Percentiles rank a stretch among this genome's conserved stretches.
phyloP scores from a whole-genome alignment of 2,113 vertebrate genomes.

The Notothenia coriiceps region DNA sequence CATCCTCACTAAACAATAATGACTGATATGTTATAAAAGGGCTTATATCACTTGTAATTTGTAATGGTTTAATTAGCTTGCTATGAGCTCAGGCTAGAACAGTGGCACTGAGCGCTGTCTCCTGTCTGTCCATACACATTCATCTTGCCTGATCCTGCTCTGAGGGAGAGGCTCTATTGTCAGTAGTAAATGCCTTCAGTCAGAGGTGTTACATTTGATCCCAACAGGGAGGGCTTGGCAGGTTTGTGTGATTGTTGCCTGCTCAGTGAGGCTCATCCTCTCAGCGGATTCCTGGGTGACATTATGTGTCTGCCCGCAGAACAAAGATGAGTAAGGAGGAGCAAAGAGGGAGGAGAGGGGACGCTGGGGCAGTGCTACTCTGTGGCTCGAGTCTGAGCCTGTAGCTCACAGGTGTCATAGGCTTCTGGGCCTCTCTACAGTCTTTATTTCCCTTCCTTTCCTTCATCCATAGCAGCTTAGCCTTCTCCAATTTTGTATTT shows the following conservation, averaged over 20 bases:
- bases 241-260: conserved; percentile 80
- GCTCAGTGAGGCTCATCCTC: conserved; percentile 84
- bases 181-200: conserved; percentile 74
- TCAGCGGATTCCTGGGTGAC: conserved; percentile 84
- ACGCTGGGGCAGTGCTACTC: conserved; percentile 76
- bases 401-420: conserved; percentile 82
- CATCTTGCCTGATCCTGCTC: conserved; percentile 72
- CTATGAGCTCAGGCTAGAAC: conserved; percentile 67
- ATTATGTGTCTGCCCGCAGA: conserved; percentile 76
- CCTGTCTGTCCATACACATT: conserved; percentile 68
- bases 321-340: conserved; percentile 76
- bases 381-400: conserved; percentile 85
- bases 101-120: conserved; percentile 44
- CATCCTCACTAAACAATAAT: conserved; percentile 20
- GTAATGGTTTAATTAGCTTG: conserved; percentile 79
- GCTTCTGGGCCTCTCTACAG: conserved; percentile 63
- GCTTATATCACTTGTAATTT: conserved; percentile 69
- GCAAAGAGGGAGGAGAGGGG: conserved; percentile 50
- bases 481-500: conserved; percentile 37
- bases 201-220: conserved; percentile 77
- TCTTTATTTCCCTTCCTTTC: conserved; percentile 41
- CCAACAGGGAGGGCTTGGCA: conserved; percentile 76
- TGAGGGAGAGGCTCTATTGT: conserved; percentile 75
- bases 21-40: conserved; percentile 62
- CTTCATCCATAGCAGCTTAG: conserved; percentile 59